Conservation (phyloP, 2,113 vertebrate species). For the Podarcis raffonei region DNA sequence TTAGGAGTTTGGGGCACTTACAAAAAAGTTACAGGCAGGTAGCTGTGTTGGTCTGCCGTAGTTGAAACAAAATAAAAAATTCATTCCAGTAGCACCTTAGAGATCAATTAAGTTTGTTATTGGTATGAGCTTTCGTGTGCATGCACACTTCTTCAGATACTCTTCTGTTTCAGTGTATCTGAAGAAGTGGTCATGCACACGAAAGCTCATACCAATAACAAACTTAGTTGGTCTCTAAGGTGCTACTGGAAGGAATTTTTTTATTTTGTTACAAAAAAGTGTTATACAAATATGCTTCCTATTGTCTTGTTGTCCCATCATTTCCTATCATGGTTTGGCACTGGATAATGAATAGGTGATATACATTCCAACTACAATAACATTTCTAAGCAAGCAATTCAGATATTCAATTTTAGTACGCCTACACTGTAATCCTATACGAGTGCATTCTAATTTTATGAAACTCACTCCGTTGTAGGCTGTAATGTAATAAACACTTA, state of each 20-base stretch:
- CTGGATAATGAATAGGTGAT: background rate
- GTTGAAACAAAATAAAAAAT: too few species aligned
- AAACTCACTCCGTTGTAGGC: background rate
- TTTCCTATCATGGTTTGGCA: background rate
- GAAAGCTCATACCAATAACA: too few species aligned
- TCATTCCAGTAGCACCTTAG: too few species aligned
- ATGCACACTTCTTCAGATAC: too few species aligned
- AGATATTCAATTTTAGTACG: background rate
- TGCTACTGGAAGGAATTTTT: too few species aligned
- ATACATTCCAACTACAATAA: background rate
- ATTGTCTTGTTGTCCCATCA: background rate
- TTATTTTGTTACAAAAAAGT: background rate
- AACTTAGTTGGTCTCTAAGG: too few species aligned
- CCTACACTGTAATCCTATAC: background rate
- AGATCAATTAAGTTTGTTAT: too few species aligned
- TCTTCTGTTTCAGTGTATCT: too few species aligned
- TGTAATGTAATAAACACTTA: background rate
- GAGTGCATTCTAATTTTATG: background rate
- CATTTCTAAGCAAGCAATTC: slow-evolving; percentile 3
- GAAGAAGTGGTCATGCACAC: too few species aligned
- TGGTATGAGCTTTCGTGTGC: too few species aligned
- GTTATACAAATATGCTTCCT: background rate
- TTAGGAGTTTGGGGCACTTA: background rate
- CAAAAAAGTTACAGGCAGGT: background rate
- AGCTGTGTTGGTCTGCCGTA: too few species aligned